These are phyloP conservation scores for Montipora capricornis DNA, from an alignment of 64 coral and sea anemone genomes.

Conservation along the genomic window DNA sequence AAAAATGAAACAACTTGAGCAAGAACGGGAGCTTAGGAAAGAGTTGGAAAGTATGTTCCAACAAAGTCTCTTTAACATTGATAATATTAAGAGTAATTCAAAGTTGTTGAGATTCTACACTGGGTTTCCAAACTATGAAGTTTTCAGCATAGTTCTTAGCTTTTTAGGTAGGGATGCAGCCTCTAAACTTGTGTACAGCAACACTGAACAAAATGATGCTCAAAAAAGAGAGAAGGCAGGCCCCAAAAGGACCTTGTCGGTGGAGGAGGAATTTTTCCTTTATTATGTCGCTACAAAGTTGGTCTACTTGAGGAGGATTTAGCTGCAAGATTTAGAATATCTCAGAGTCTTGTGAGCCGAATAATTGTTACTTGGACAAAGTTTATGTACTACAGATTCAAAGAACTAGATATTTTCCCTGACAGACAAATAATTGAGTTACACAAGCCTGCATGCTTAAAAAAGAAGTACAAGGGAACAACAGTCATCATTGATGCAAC, in stretches of 20 bases:
- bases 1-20: background rate
- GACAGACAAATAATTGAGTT: background rate
- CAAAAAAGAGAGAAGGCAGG: too few species aligned
- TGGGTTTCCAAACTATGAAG: too few species aligned
- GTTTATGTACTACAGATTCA: background rate
- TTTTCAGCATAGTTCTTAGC: too few species aligned
- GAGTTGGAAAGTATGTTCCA: too few species aligned
- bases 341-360: background rate
- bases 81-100: too few species aligned
- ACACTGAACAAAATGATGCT: too few species aligned
- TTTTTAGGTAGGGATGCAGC: too few species aligned
- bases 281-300: background rate
- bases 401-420: conserved; percentile 8
- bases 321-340: background rate
- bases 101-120: background rate
- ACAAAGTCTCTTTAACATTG: too few species aligned
- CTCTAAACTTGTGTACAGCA: too few species aligned
- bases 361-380: too few species aligned
- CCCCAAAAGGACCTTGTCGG: background rate
- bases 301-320: background rate
- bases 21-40: too few species aligned
- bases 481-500: conserved; percentile 20
- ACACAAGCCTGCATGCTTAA: conserved; percentile 10
- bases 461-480: background rate
- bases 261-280: background rate